Base-by-base conservation (phyloP, 1,140 invertebrate genomes). In the Drosophila pruinosa region DNA sequence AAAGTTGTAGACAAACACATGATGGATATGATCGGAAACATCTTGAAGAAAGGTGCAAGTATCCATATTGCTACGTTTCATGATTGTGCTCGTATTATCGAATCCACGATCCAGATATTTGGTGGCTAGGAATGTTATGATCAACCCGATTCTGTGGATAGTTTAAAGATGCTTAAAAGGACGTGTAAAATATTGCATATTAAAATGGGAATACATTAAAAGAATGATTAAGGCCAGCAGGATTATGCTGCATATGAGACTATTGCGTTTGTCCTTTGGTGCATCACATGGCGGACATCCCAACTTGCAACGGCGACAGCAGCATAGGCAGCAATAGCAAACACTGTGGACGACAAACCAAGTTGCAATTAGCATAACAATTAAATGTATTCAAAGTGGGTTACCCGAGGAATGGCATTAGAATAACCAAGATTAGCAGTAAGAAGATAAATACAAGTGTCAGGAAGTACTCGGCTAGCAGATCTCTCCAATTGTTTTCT, bases 41-140 rank as follows among this genome's bases (percentile, higher is more conserved):
- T 94, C 93, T 67, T 93, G 92, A 21, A 97, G 90, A 90, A 94
- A 97, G 7, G 93, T 92, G 63, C 93, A 92, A 1, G 94, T 93
- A 90, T 97, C 96, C 15, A 92, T 91, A 31, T 95, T 75, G 34
- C 93, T 94, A 36, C 92, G 93, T 24, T 93, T 92, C 38, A 94
- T 86, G 31, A 94, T 93, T 2, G 69, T 79, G 0, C n/a, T n/a
- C n/a, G 96, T 91, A 17, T 93, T 92, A 12, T 93, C 91, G 2
- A 94, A 92, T 17, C 96, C 95, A 45, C 94, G 93, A 78, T 97
- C 94, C 91, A 97, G 93, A 67, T 96, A 94, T 83, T 95, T 94
- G 91, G 97, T 97, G n/a, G 95, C 97, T 5, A 96, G 95, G 91
- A 97, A 97, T 7, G 95, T 94, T 90, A 96, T 97, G 10, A 98